phyloP scores from a whole-genome alignment of 2,797 vertebrate genomes.

The Parambassis ranga region DNA sequence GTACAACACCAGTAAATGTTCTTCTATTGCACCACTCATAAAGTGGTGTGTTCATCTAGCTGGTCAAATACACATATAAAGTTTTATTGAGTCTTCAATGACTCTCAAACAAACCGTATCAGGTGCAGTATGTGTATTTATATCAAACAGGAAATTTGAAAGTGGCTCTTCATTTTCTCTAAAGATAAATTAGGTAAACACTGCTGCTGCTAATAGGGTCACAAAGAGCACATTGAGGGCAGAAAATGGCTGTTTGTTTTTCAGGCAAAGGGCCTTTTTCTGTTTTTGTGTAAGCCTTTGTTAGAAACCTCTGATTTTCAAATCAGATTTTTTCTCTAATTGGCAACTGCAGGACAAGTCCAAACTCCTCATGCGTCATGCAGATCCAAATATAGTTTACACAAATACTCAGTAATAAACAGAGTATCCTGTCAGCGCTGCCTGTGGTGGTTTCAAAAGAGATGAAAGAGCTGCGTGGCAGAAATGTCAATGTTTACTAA shows the following conservation, averaged over 20 bases:
- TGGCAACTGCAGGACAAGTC: not conserved
- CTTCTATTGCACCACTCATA: not conserved
- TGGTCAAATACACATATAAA: conserved; percentile 26
- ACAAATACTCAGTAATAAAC: conserved; percentile 10
- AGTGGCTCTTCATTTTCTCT: conserved; percentile 7
- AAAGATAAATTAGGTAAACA: conserved; percentile 32
- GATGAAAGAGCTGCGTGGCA: conserved; percentile 54
- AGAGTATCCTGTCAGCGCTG: conserved; percentile 14
- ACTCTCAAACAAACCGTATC: conserved; percentile 32
- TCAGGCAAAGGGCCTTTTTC: not conserved
- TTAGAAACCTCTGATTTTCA: not conserved
- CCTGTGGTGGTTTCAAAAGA: conserved; percentile 40
- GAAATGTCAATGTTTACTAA: conserved; percentile 63
- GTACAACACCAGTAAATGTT: not conserved
- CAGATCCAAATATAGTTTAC: conserved; percentile 44
- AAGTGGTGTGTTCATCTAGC: conserved; percentile 6
- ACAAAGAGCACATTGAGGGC: not conserved
- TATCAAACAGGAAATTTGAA: conserved; percentile 64
- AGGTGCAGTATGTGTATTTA: conserved; percentile 5
- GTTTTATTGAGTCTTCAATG: conserved; percentile 29
- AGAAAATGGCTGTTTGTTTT: not conserved
- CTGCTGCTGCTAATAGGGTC: conserved; percentile 12
- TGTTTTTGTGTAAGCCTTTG: not conserved
- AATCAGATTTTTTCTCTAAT: not conserved
- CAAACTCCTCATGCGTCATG: conserved; percentile 8